Base-by-base conservation (phyloP, 2,888 invertebrate species). In the Trichogramma dendrolimi region DNA sequence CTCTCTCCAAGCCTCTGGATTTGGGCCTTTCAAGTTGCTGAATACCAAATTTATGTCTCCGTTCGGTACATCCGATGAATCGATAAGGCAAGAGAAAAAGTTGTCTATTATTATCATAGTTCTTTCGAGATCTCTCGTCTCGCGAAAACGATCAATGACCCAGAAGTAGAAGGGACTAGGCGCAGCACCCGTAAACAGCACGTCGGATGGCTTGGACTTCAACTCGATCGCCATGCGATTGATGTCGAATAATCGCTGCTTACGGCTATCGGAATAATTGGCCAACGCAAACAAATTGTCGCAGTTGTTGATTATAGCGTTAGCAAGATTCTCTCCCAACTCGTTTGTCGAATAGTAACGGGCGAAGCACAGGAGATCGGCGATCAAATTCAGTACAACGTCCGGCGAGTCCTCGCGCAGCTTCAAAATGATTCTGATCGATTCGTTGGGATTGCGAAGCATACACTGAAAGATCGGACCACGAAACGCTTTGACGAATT, bases 401-500 rank as follows among this genome's bases (percentile, higher is more conserved):
- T 71, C 67, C 2, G 73, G 68, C 61, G 76, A 69, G 3, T 62
- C 43, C 39, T 62, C 62, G 6, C 72, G 52, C 1, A 71, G 54
- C 6, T 67, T 59, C 3, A 70, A 63, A 3, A 78, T 46, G 4
- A 67, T 58, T 27, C 62, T 7, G 11, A 78, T 63, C 5, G 72
- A 73, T 49, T 67, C 58, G 40, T 67, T 67, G 4, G 69, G 43
- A 11, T 75, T 67, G 6, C 62, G 67, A n/a, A 78, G 59, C 43
- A 77, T 67, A 53, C 72, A 73, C 5, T 63, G 63, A 52, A 72
- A 73, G 44, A 81, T 72, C 1, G 70, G 64, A 7, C 58, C 55
- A 55, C 73, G 73, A 46, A 78, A 80, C 0, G 65, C 67, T 43
- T 70, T 70, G 11, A 77, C 62, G 65, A 80, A 80, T 61, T 77